Evolutionary conservation across 2,888 invertebrate species (phyloP).

Genomic region (Melanostoma mellinum): DNA sequence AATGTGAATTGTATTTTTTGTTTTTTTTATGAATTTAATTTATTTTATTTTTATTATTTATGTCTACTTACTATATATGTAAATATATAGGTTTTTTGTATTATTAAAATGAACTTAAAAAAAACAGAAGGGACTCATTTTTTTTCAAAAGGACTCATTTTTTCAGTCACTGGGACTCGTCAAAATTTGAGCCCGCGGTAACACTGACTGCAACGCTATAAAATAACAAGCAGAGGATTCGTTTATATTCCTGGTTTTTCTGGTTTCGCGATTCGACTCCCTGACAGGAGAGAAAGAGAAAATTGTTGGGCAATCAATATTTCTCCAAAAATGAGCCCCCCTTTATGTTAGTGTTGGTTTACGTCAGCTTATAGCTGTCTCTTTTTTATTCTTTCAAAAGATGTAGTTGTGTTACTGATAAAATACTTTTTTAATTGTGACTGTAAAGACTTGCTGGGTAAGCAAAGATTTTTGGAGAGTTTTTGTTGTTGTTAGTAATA

Average conservation of each 20-base stretch:
- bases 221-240: conserved; percentile 74
- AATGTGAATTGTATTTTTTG: too few relatives aligned
- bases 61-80: too few relatives aligned
- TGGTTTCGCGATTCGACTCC: conserved; percentile 56
- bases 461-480: conserved; percentile 55
- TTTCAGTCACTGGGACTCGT: too few relatives aligned
- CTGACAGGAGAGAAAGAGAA: conserved; percentile 52
- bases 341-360: conserved; percentile 34
- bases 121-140: too few relatives aligned
- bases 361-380: conserved; percentile 37
- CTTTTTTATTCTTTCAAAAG: conserved; percentile 21
- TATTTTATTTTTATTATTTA: too few relatives aligned
- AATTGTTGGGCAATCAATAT: conserved; percentile 71
- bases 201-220: conserved; percentile 73
- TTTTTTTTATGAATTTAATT: too few relatives aligned
- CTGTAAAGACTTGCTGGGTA: conserved; percentile 26
- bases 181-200: too few relatives aligned
- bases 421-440: conserved; percentile 5
- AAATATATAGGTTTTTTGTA: too few relatives aligned
- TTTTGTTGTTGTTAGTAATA: conserved; percentile 41
- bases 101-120: too few relatives aligned
- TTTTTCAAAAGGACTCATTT: too few relatives aligned
- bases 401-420: conserved; percentile 16
- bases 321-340: conserved; percentile 59
- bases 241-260: conserved; percentile 63